Evolutionary conservation across 1,140 invertebrate genomes (phyloP), one percentile per base, ranked within the genome.

Genomic region (Heliothis subflexa): DNA sequence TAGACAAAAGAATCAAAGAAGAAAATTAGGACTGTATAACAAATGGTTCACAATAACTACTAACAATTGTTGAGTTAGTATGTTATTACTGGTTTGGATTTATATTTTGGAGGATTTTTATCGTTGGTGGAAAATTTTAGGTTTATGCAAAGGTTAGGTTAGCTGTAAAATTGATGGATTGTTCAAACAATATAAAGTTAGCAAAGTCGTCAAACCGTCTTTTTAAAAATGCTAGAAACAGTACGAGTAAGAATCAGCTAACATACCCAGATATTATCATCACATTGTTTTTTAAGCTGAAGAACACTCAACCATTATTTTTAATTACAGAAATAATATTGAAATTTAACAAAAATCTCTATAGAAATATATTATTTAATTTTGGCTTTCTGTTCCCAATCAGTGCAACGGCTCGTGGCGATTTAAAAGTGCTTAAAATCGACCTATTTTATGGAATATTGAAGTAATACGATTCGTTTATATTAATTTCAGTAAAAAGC

Each of bases 1-100:
- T 80, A 86, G 82, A 79, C 68, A 81, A 77, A 77, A 77, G 83
- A 91, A 87, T 89, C 89, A 84, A 84, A 86, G 85, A 85, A 87
- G 85, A 81, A 92, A 91, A 91, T 92, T 89, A 89, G 84, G 83
- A 84, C 54, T 40, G 47, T 59, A 80, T 54, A 72, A 79, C 59
- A 55, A 73, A 79, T 74, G 61, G 33, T 50, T 50, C 57, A 50
- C 50, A 66, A 80, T 80, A 64, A 80, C 49, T 28, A 33, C 45
- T 52, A 14, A 13, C 13, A 47, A 12, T 54, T 64, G 47, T 76
- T 54, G 40, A 64, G 61, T 74, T 52, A 16, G 45, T 12, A 3
- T 64, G 18, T 64, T 50, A 77, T 68, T 77, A 77, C n/a, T 50
- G 33, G n/a, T n/a, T 57, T 47, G 14, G 25, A 47, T 66, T 66